phyloP scores from a whole-genome alignment of 2,113 vertebrate species.

The Rousettus leschenaultii region DNA sequence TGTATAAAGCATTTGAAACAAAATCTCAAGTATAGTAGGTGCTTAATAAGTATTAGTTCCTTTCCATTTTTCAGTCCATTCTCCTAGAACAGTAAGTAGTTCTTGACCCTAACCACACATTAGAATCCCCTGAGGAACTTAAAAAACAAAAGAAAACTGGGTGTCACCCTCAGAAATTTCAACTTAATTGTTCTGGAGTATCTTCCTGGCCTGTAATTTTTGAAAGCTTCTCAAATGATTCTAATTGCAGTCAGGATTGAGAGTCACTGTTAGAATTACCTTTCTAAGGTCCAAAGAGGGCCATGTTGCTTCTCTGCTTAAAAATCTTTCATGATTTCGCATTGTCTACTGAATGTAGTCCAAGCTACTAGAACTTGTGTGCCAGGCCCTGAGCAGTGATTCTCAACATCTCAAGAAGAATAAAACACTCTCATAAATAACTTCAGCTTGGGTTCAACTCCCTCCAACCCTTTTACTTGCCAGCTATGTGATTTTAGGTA shows the following conservation, averaged over 20 bases:
- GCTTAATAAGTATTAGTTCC: neutral
- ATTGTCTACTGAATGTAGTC: neutral
- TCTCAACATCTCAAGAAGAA: neutral
- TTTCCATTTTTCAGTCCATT: neutral
- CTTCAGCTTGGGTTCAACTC: neutral
- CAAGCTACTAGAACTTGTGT: neutral
- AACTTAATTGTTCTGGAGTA: neutral
- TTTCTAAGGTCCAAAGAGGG: neutral
- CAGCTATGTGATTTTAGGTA: neutral
- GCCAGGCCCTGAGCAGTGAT: neutral
- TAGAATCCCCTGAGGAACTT: neutral
- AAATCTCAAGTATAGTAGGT: neutral
- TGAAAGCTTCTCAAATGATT: constrained; percentile 7
- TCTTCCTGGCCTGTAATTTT: neutral
- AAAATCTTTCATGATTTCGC: neutral
- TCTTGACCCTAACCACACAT: neutral
- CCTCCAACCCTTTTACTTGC: neutral
- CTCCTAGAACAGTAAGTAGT: neutral
- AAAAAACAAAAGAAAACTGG: neutral
- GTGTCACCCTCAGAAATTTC: neutral
- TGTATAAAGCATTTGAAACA: neutral
- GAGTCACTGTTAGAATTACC: neutral
- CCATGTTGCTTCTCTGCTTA: neutral
- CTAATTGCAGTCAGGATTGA: neutral
- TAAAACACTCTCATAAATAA: neutral